Base-by-base conservation (phyloP, 2,113 vertebrate species). In the Corvus cornix region DNA sequence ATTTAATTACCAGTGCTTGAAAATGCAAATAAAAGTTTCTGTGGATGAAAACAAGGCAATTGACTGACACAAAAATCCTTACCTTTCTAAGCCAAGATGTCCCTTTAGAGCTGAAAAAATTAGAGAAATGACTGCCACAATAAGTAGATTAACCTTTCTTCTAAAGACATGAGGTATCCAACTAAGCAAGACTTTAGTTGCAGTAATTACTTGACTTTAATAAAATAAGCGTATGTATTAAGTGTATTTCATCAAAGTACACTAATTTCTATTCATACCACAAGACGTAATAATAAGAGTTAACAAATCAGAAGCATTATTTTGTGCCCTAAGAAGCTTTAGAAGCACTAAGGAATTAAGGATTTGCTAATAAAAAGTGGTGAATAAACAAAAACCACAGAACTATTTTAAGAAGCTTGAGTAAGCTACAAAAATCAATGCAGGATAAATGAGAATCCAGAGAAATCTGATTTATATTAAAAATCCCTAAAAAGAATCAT, bases 351-450 rank as follows among this genome's bases (percentile, higher is more conserved):
- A 83, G 37, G 55, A 91, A 88, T 79, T 70, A 89, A 80, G 43
- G 43, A 81, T 93, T 94, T 96, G 26, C 87, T 91, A 67, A 90
- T 67, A 87, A 87, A 76, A 76, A 63, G 12, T 52, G 11, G 35
- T 60, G 82, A 90, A 74, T 59, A 88, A 96, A 92, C 39, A 77
- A 94, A 96, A 91, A 52, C 56, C 48, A 80, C 74, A 70, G 75
- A 88, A 76, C 0, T 2, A 52, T 86, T 84, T 94, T 64, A 84
- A 84, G 79, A 86, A 93, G 55, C 6, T 35, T 74, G 33, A 85
- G 69, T 67, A 88, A 83, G 16, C 55, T 88, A 63, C n/a, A 83
- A 43, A 80, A 93, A 88, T 74, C 31, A 83, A 52, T 33, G 24
- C 35, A 86, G 87, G 59, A 79, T 17, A 88, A 91, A 85, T 77